Evolutionary conservation across 2,797 vertebrate species (phyloP), one percentile per base, ranked within the genome.

Genomic region (Serranus cabrilla): DNA sequence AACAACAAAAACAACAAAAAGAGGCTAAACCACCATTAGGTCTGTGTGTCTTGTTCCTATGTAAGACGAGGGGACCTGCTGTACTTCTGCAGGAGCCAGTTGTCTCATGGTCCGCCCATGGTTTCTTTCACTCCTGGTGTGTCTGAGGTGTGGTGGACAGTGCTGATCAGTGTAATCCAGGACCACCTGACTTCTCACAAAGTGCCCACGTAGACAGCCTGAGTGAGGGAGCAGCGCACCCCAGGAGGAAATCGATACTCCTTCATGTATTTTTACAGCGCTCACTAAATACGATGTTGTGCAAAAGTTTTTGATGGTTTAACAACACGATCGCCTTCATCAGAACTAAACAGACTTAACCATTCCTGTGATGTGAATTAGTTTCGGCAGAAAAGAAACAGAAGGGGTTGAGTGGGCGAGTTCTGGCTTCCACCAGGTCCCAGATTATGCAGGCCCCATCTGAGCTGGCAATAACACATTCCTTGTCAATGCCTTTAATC

Each of bases 381-480:
- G 65, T 71, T 71, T 72, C 47, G 52, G 72, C 57, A 68, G 75
- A 76, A 62, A 50, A 62, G 77, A 89, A 85, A 67, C 85, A 89
- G 80, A 87, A 63, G 87, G 82, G 76, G 57, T 37, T 34, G 80
- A 72, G 90, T 91, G 74, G 90, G 90, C 74, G 81, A 82, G 71
- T 85, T 82, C 85, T 84, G 87, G 89, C 95, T 92, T 91, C 96
- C 96, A 91, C 85, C 11, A 91, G 90, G 89, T 95, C 94, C 95
- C 95, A 82, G 86, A 90, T 88, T 86, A 87, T 70, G 74, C 83
- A 78, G 88, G 76, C 83, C 88, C 95, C 96, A 0, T 94, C 94
- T 73, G 95, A 96, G 27, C 96, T 95, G 0, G 93, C 93, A 93
- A 94, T 94, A 90, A 95, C 93, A 16, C 95, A 95, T 80, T 96